phyloP scores from a whole-genome alignment of 2,797 vertebrate genomes.

The Simalia tracyae region DNA sequence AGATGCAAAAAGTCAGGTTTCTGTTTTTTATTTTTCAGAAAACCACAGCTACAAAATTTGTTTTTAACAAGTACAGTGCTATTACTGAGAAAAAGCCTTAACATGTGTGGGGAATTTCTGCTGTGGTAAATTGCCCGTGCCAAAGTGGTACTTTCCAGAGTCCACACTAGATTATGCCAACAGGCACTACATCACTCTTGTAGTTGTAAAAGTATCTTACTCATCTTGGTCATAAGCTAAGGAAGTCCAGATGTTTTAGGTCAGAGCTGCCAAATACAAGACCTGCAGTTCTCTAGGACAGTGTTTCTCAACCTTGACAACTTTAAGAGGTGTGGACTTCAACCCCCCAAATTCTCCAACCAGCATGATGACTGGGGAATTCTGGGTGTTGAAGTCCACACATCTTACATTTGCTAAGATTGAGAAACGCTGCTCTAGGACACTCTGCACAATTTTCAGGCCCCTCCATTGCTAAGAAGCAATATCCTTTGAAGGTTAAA shows the following conservation, averaged over 20 bases:
- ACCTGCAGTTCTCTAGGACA: not conserved
- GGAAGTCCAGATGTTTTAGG: not conserved
- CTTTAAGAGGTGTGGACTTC: too few species aligned
- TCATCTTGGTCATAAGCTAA: not conserved
- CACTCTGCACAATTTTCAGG: not conserved
- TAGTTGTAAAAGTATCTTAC: not conserved
- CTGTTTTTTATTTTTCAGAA: not conserved
- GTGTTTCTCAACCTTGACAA: too few species aligned
- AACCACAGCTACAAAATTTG: not conserved
- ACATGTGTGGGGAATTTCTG: not conserved
- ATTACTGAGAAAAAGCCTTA: not conserved
- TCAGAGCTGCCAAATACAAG: not conserved
- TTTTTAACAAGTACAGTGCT: not conserved
- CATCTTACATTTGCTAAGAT: too few species aligned
- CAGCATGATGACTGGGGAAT: too few species aligned
- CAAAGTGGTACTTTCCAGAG: not conserved
- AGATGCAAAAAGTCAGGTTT: not conserved
- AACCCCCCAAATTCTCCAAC: too few species aligned
- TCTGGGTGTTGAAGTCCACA: too few species aligned
- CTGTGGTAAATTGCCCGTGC: not conserved
- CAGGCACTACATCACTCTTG: not conserved
- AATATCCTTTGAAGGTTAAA: not conserved
- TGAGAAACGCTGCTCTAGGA: not conserved
- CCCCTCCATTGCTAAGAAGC: not conserved
- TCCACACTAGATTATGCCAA: not conserved